phyloP scores from a whole-genome alignment of 2,888 invertebrate genomes.

The Pterostichus niger region DNA sequence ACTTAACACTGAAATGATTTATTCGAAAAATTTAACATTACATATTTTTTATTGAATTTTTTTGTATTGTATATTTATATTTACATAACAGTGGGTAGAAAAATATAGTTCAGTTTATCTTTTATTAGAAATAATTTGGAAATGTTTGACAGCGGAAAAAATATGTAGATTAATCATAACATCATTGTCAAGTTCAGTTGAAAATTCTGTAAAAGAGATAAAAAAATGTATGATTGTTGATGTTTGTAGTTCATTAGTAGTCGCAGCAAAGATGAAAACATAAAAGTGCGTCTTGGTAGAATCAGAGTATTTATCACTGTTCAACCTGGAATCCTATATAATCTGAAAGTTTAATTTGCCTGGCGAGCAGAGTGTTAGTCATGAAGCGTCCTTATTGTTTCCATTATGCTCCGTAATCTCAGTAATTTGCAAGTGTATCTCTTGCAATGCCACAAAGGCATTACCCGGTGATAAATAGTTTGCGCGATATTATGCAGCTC shows the following conservation, averaged over 20 bases:
- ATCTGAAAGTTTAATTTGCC: constrained; percentile 65
- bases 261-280: neutral
- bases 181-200: neutral
- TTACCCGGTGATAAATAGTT: constrained; percentile 66
- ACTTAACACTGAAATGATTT: too few relatives aligned
- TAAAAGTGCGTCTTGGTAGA: neutral
- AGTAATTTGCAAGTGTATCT: constrained; percentile 67
- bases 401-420: constrained; percentile 65
- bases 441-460: constrained; percentile 64
- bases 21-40: too few relatives aligned
- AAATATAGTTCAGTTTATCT: too few relatives aligned
- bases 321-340: constrained; percentile 50
- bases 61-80: too few relatives aligned
- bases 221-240: neutral
- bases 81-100: too few relatives aligned
- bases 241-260: neutral
- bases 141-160: too few relatives aligned
- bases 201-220: too few relatives aligned
- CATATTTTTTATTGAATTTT: too few relatives aligned
- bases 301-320: constrained; percentile 11
- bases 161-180: neutral
- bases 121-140: too few relatives aligned
- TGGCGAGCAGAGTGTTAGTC: constrained; percentile 41
- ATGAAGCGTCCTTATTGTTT: constrained; percentile 66
- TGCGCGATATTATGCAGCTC: constrained; percentile 56